Base-by-base conservation (phyloP, 1,140 invertebrate species). In the Argopecten irradians region DNA sequence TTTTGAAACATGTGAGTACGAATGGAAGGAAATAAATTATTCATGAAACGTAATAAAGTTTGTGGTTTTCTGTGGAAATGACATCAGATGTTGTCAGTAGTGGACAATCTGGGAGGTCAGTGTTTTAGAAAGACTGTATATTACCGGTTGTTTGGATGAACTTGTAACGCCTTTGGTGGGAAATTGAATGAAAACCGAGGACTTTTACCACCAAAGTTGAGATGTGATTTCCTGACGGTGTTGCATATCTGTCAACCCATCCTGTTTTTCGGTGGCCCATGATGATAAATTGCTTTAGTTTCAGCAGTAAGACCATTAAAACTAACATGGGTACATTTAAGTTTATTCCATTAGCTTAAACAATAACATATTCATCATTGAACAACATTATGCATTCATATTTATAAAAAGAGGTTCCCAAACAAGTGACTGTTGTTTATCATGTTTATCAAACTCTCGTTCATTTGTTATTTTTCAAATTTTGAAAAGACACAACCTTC, bases 21-120 rank as follows among this genome's bases (percentile, higher is more conserved):
- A 71, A 71, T 71, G 55, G 16, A 71, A 71, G 55, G 22, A 71
- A 71, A 71, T 71, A 71, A 71, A 71, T 71, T 71, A 71, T 71
- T 71, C n/a, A 71, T 71, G 55, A 71, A 71, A 71, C n/a, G 8
- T 55, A 71, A 71, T 71, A 28, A 46, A 46, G 13, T 71, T 28
- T 28, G 55, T 71, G 55, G 8, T 71, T 71, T 71, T 71, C 7
- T 71, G 55, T 71, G 28, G 55, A 71, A 71, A 71, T 71, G 55
- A 71, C 55, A 71, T 8, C n/a, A n/a, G n/a, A 11, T 0, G 55
- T 71, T 71, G 5, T 22, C 55, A 71, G 22, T 71, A 71, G 9
- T 46, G 19, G 43, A 46, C 43, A 46, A 11, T 16, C 13, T 22
- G 9, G 43, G 19, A 46, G 43, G 43, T 46, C 43, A 46, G 43